Evolutionary conservation across 2,888 invertebrate genomes (phyloP), one percentile per base, ranked within the genome.

Genomic region (Epirrhoe alternata): DNA sequence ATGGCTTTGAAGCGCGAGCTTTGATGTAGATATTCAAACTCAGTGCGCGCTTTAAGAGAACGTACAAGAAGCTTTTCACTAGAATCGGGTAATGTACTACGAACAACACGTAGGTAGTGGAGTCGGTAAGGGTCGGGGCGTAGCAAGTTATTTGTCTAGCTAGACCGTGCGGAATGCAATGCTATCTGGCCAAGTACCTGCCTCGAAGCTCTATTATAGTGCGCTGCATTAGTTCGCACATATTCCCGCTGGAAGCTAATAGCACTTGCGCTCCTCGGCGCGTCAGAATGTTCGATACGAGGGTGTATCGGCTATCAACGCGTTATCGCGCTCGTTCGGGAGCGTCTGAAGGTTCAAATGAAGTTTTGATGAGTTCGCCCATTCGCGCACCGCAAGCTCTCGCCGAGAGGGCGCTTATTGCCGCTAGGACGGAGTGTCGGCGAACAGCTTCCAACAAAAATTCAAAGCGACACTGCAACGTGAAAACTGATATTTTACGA

Each of bases 131-230:
- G 65, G 69, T 33, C 45, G 70, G 69, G 72, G 72, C 69, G 74
- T 66, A 72, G 70, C 71, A 60, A 73, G 76, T 69, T 81, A 80
- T 80, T 81, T 79, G 81, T 76, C 51, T 51, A 30, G 51, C 74
- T 76, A 78, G 77, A 75, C 73, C 76, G 80, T 63, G 73, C 62
- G 79, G 81, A 81, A 82, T 82, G 79, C 78, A 73, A 66, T 60
- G 55, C 70, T 59, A 73, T 49, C 24, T 35, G 12, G 7, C 57
- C 55, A 57, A 66, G 35, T 42, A 61, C 47, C 60, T 60, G 55
- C 17, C 52, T 59, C 51, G 58, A 38, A 35, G 51, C 49, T 30
- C 12, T 30, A 16, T 60, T 24, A 30, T 60, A 52, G 59, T 53
- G 53, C 53, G n/a, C 50, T 56, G 38, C 12, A 38, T 55, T 45